Evolutionary conservation across 1,140 invertebrate genomes (phyloP).

Genomic region (Druon quercuslanigerum): DNA sequence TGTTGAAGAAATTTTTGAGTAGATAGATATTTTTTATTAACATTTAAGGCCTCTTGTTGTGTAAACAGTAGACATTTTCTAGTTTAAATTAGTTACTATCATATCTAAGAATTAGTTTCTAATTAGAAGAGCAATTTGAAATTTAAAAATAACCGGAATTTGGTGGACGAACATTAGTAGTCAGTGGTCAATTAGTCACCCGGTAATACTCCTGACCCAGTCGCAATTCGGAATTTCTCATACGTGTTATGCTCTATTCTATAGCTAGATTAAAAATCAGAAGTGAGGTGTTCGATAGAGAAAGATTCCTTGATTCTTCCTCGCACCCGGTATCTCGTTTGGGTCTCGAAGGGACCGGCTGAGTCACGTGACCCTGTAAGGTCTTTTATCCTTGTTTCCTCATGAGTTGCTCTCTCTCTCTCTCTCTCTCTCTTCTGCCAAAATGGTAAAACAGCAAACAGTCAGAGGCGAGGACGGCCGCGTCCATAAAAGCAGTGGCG

Average conservation of each 20-base stretch:
- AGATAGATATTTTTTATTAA: no score
- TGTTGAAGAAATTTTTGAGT: no score
- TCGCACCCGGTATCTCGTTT: constrained; percentile 53
- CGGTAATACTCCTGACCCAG: constrained; percentile 43
- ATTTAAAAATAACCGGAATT: no score
- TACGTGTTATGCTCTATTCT: not conserved
- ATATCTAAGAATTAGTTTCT: no score
- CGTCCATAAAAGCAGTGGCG: constrained; percentile 24
- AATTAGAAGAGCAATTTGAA: no score
- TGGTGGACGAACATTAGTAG: no score
- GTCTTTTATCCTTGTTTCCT: not conserved
- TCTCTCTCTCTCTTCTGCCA: constrained; percentile 34
- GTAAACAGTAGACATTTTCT: no score
- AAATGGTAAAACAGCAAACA: constrained; percentile 28
- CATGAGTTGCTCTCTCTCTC: constrained; percentile 15
- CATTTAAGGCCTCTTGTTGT: no score
- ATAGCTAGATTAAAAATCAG: constrained; percentile 33
- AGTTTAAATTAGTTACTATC: no score
- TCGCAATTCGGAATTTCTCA: constrained; percentile 27
- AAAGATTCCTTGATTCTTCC: constrained; percentile 41
- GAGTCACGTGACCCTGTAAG: constrained; percentile 55
- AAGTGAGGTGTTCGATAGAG: constrained; percentile 15
- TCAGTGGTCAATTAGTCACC: no score
- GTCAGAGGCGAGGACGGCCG: constrained; percentile 6
- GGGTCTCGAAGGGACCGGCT: constrained; percentile 49